Base-by-base conservation (phyloP, 2,113 vertebrate genomes). In the Stomatorhinus ivindoensis region DNA sequence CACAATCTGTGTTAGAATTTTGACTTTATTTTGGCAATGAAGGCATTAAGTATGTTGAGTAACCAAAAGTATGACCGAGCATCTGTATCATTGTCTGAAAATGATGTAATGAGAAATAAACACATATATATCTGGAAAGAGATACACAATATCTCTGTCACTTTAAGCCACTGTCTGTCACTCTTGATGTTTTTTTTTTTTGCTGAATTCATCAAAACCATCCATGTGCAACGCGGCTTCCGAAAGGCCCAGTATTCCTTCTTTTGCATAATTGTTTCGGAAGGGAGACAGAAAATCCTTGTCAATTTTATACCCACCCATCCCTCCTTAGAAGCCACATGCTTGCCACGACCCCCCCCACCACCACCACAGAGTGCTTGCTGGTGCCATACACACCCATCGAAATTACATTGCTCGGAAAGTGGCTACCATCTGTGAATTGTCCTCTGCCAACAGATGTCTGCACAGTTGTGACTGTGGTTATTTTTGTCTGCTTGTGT, bases 361-460 rank as follows among this genome's bases (percentile, higher is more conserved):
- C 47, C 46, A 27, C 13, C 42, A 27, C 27, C 13, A 27, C 44
- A 31, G 44, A 39, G 42, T 21, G 85, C 35, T 55, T 53, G 50
- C 76, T 47, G 46, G 24, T 84, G n/a, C 51, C 31, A 21, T n/a
- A 19, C 53, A 35, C 44, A 35, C 24, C 42, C 82, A 65, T 69
- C n/a, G 61, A 89, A 89, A 46, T 48, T 89, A 55, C 82, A 65
- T 86, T 69, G 48, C 46, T 87, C 46, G 11, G 17, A 42, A 42
- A 86, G 55, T 39, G 44, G 82, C 27, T 24, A 42, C 89, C 89
- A 86, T 89, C 82, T 89, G 89, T 55, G 50, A 55, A 58, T 53
- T 31, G 27, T 84, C 35, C 35, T 86, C 53, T 19, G 80, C 76
- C 88, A 61, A 9, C 51, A 19, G 55, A 65, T 65, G 83, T 69